These are phyloP conservation scores for Ellobium chinense DNA, from an alignment of 2,888 invertebrate genomes.

Conservation along the genomic window DNA sequence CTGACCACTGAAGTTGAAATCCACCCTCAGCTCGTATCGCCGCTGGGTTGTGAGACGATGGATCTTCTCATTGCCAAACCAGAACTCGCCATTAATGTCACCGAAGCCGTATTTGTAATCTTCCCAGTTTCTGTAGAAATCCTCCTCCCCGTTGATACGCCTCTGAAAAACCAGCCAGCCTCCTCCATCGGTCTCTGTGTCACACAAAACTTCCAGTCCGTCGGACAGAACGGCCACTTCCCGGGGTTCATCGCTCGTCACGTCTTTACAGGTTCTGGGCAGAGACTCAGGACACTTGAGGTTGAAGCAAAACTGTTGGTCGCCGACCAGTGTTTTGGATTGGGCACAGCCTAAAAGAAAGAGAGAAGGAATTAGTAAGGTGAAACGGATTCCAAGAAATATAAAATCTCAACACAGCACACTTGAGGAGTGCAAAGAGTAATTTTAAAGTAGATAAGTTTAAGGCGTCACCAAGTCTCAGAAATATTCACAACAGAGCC, in stretches of 20 bases:
- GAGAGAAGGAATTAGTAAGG: too few species aligned
- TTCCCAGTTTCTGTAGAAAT: constrained; percentile 27
- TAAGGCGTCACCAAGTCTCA: too few species aligned
- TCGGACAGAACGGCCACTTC: neutral
- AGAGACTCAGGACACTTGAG: neutral
- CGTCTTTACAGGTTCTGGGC: constrained; percentile 2
- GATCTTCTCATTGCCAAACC: constrained; percentile 30
- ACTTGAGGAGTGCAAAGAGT: too few species aligned
- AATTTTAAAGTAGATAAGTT: too few species aligned
- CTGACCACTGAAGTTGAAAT: neutral
- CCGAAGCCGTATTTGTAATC: constrained; percentile 32
- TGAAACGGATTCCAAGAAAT: too few species aligned
- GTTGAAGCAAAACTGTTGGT: too few species aligned
- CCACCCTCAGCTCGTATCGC: constrained; percentile 29
- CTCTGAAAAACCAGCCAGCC: constrained; percentile 28
- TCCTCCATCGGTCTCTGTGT: constrained; percentile 25
- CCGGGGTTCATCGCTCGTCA: neutral
- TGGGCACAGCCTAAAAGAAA: too few species aligned
- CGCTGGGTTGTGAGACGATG: neutral
- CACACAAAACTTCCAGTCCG: constrained; percentile 22
- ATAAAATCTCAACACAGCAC: too few species aligned
- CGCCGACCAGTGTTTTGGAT: too few species aligned
- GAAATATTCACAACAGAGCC: too few species aligned
- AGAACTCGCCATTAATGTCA: constrained; percentile 8
- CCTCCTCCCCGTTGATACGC: neutral